Evolutionary conservation across 2,888 invertebrate species (phyloP), one percentile per base, ranked within the genome.

Genomic region (Phytoseiulus persimilis): DNA sequence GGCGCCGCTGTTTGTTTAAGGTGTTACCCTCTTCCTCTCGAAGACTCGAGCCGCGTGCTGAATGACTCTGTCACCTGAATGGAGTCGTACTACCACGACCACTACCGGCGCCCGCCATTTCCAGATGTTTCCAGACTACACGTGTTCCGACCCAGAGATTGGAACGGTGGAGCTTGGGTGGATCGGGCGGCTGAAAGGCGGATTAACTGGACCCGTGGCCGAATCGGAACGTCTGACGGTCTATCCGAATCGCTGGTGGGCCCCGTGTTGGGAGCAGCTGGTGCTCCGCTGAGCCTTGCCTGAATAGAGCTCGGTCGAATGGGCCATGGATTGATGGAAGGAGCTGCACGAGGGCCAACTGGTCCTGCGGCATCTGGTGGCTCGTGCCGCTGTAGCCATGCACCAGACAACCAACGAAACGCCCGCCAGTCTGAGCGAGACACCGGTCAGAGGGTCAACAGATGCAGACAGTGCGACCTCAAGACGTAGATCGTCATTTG

Each of bases 341-440:
- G 65, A 65, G 65, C 65, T 65, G 65, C 65, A 65, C 65, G 65
- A 65, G 65, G 65, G 65, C 65, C 65, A 65, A 65, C 65, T 65
- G 65, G 65, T 65, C 65, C 65, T 65, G 65, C 65, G 65, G 65
- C 65, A 65, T 65, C 65, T 65, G 65, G 65, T 65, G 65, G 65
- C 65, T 65, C 65, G 65, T 65, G 65, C 65, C 28, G 65, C 65
- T 65, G 23, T 65, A 23, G 65, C 18, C 65, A 28, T 65, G 18
- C 65, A 65, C 23, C 65, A 65, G 14, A 65, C 65, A 65, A 65
- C 14, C 65, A 65, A 65, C 65, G 65, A 14, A 39, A 14, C 65
- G 65, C 65, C 65, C 18, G 65, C 1, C 65, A 14, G 65, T 65
- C 65, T 23, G 18, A 65, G 18, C 65, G 65, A 65, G 65, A 18